Evolutionary conservation across 1,140 invertebrate genomes (phyloP), one percentile per base, ranked within the genome.

Genomic region (Latrodectus geometricus): DNA sequence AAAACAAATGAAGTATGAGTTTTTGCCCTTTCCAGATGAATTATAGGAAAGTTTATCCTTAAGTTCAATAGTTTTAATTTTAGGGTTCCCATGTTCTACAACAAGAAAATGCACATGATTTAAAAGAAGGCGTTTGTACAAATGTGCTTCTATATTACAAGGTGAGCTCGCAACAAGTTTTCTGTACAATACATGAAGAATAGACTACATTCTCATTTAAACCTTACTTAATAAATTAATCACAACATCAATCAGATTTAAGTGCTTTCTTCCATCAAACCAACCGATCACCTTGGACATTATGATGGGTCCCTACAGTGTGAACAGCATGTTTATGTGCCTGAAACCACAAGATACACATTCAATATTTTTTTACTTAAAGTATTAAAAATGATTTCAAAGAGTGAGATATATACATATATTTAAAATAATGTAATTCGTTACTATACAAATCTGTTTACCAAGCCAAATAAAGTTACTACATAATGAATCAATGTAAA

Each of bases 81-180:
- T 17, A 14, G 11, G 11, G 0, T 14, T 61, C 8, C 54, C 17
- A 17, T 14, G 17, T 14, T 61, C 54, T 61, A 61, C 54, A 61
- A 61, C 54, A 61, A 61, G 54, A 61, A 61, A 69, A 69, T 69
- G 21, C n/a, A 69, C 17, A n/a, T 69, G 17, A 15, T 23, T 48
- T 76, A 75, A 84, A 84, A 54, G 54, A 48, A 84, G 82, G 56
- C 73, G 66, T 84, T 84, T 84, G 82, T 84, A 84, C 82, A 84
- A 84, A 84, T 76, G 82, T 84, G 82, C 82, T 84, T 84, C 82
- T 84, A 84, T 84, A 15, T 84, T 84, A 84, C 82, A 84, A 48
- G 65, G 82, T 84, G 82, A 70, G 69, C 49, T 21, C 76, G 20
- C 82, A 84, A 84, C 82, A 84, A 76, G 48, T 68, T 76, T 76